Evolutionary conservation across 37 sponge, comb jelly and placozoan species (phyloP).

Genomic region (Chondrosia reniformis): DNA sequence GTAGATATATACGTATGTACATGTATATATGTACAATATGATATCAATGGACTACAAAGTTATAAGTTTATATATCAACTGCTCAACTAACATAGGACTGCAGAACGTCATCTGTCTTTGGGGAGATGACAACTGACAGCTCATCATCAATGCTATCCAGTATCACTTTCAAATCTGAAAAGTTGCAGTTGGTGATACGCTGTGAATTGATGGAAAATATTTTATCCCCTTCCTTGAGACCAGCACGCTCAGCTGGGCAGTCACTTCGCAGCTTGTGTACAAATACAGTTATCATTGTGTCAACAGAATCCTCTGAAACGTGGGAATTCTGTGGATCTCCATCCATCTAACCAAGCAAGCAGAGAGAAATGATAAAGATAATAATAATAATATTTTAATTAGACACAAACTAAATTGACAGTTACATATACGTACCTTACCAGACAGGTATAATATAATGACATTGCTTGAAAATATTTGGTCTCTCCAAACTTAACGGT

Average conservation of each 20-base stretch:
- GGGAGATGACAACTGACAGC: neutral
- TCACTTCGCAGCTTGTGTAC: slow-evolving; percentile 24
- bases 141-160: neutral
- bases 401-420: too few species aligned
- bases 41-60: too few species aligned
- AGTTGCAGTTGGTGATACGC: slow-evolving; percentile 3
- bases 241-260: slow-evolving; percentile 46
- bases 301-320: neutral
- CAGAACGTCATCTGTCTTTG: slow-evolving; percentile 14
- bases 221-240: slow-evolving; percentile 37
- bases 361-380: too few species aligned
- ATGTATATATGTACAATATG: too few species aligned
- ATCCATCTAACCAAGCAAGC: neutral
- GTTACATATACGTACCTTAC: too few species aligned
- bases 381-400: too few species aligned
- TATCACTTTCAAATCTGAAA: neutral
- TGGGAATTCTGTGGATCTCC: neutral
- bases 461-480: too few species aligned
- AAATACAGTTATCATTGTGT: slow-evolving; percentile 54
- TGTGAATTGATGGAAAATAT: slow-evolving; percentile 14
- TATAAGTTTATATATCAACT: too few species aligned
- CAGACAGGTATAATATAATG: too few species aligned
- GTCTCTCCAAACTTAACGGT: too few species aligned
- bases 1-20: too few species aligned
- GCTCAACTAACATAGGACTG: slow-evolving; percentile 16